A percentile compares a stretch with the other conserved stretches of the same genome.
phyloP scores from a whole-genome alignment of 1,140 invertebrate genomes.

The Oreohelix idahoensis region DNA sequence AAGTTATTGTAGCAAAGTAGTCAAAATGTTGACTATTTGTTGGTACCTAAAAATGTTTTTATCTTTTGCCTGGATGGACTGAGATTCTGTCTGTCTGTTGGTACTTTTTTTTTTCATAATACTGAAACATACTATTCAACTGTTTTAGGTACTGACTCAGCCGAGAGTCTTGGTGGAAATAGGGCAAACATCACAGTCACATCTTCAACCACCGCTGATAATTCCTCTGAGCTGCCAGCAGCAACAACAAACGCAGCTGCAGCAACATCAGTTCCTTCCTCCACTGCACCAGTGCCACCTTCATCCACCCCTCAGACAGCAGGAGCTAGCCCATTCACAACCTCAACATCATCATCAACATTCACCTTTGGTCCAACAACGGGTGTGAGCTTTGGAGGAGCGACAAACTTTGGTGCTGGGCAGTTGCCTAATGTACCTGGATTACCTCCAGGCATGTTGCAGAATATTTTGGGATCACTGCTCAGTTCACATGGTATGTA shows the following conservation, averaged over 20 bases:
- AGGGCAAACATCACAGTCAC: neutral
- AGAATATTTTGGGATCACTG: conserved; percentile 35
- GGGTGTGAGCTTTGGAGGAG: neutral
- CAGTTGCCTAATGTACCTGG: conserved; percentile 27
- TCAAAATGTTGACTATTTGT: no score
- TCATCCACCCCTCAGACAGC: neutral
- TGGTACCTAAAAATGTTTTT: no score
- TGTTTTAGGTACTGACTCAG: neutral
- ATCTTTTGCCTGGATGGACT: no score
- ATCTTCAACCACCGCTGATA: neutral
- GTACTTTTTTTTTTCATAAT: no score
- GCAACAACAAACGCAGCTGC: neutral
- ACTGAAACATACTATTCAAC: neutral
- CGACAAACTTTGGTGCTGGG: neutral
- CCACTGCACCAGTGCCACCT: neutral
- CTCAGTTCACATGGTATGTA: conserved; percentile 17
- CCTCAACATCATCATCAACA: conserved; percentile 2
- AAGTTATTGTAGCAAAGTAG: no score
- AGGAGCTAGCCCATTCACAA: neutral
- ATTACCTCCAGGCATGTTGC: conserved; percentile 31
- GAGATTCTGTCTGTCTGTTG: no score
- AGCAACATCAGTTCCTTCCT: neutral
- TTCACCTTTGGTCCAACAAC: conserved; percentile 33
- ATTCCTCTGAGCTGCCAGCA: neutral
- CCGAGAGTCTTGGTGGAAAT: neutral